Evolutionary conservation across 2,113 vertebrate genomes (phyloP).

Genomic region (Anser brachyrhynchus): DNA sequence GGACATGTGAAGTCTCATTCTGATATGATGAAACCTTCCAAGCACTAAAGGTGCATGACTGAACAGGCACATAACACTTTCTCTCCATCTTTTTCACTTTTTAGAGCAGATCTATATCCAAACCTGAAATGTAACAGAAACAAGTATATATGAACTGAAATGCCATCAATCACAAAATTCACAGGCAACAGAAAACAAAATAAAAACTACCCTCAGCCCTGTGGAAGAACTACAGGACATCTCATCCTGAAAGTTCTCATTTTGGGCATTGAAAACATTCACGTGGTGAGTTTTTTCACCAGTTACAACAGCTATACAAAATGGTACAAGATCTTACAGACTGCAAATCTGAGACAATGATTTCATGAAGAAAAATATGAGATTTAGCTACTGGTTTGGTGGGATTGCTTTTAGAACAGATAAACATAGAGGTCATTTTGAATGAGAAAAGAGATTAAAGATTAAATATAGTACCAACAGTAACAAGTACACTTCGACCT

Average conservation of each 20-base stretch:
- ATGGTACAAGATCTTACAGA: not conserved
- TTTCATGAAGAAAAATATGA: not conserved
- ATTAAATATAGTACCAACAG: not conserved
- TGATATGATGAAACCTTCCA: not conserved
- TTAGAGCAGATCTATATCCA: not conserved
- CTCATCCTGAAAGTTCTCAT: not conserved
- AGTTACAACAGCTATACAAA: not conserved
- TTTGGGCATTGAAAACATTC: not conserved
- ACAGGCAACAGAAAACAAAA: not conserved
- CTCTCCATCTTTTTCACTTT: not conserved
- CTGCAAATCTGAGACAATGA: not conserved
- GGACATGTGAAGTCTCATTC: not conserved
- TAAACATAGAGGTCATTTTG: not conserved
- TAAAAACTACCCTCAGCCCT: not conserved
- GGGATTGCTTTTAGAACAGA: not conserved
- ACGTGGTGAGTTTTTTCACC: not conserved
- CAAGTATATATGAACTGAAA: not conserved
- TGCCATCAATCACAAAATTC: not conserved
- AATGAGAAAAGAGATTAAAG: conserved; percentile 18
- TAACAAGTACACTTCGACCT: not conserved
- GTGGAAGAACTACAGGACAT: not conserved
- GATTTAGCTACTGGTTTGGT: not conserved
- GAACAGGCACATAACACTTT: not conserved
- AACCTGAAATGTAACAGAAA: not conserved
- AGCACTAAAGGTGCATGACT: not conserved